Conservation (phyloP, 2,113 vertebrate genomes). For the Danio rerio region GRCz12tu NC_133178.1:28927501-28928000, state of each 20-base stretch:
- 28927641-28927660: background rate
- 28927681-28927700: background rate
- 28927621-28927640: background rate
- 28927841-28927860: background rate
- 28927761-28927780: background rate
- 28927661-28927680: slow-evolving; percentile 1
- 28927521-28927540: background rate
- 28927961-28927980: background rate
- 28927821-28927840: slow-evolving; percentile 12
- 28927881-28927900: slow-evolving; percentile 15
- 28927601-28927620: background rate
- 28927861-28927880: background rate
- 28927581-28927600: background rate
- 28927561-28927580: background rate
- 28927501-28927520: slow-evolving; percentile 21
- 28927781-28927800: slow-evolving; percentile 25
- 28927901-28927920: background rate
- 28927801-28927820: slow-evolving; percentile 12
- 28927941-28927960: background rate
- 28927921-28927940: background rate
- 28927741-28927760: slow-evolving; percentile 39
- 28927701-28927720: slow-evolving; percentile 15
- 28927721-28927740: slow-evolving; percentile 36
- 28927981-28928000: background rate
- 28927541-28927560: background rate